A percentile compares a stretch with the other conserved stretches of the same genome.
phyloP scores from a whole-genome alignment of 2,797 vertebrate species.

The Geotrypetes seraphini region DNA sequence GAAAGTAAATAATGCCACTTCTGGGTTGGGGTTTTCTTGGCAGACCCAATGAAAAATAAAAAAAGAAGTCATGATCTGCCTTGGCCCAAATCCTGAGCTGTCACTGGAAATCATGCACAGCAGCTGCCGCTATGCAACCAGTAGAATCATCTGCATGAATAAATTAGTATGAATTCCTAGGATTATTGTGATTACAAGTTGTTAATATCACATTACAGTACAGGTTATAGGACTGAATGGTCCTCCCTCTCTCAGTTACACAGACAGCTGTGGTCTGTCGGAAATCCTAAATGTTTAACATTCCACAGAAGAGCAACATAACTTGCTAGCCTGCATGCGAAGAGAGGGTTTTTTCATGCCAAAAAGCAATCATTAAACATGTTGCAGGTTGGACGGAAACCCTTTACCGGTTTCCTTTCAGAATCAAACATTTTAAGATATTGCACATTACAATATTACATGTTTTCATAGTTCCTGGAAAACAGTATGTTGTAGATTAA shows the following conservation, averaged over 20 bases:
- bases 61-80: background rate
- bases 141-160: conserved; percentile 21
- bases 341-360: background rate
- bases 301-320: background rate
- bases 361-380: background rate
- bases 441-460: no score
- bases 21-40: background rate
- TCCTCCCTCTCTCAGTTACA: background rate
- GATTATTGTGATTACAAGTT: conserved; percentile 37
- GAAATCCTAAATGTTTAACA: background rate
- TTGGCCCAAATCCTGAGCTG: conserved; percentile 16
- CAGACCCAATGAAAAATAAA: no score
- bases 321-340: background rate
- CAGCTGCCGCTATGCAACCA: conserved; percentile 50
- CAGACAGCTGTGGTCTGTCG: background rate
- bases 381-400: no score
- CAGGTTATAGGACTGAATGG: conserved; percentile 27
- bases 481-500: rapidly evolving
- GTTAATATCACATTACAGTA: conserved; percentile 51
- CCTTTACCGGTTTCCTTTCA: no score
- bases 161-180: conserved; percentile 34
- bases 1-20: background rate
- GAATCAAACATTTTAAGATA: no score
- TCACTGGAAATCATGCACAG: conserved; percentile 16
- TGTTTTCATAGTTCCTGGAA: background rate